These are phyloP conservation scores for Punctoribates punctum DNA, from an alignment of 2,888 invertebrate species.

Conservation along the genomic window DNA sequence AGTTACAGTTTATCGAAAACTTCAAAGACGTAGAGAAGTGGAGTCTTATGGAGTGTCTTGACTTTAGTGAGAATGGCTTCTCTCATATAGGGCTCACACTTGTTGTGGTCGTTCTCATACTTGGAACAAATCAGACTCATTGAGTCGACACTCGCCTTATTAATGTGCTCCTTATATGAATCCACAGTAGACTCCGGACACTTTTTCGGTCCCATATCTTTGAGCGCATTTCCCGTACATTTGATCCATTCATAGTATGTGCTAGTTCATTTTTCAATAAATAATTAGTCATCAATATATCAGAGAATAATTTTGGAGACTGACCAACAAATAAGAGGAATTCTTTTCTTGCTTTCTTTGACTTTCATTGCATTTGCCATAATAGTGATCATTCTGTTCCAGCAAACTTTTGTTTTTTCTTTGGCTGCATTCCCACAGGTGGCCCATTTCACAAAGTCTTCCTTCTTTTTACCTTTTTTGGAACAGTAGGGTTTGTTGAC, in stretches of 20 bases:
- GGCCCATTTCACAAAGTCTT: neutral
- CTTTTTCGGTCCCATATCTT: neutral
- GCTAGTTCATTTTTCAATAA: too few relatives aligned
- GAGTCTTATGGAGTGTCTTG: conserved; percentile 27
- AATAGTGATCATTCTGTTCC: neutral
- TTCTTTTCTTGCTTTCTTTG: neutral
- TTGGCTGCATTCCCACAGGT: neutral
- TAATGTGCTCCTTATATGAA: conserved; percentile 21
- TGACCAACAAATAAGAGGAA: neutral
- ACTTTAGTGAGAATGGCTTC: conserved; percentile 29
- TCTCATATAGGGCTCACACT: conserved; percentile 16
- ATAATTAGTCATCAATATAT: too few relatives aligned
- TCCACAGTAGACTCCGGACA: conserved; percentile 22
- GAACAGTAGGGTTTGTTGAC: neutral
- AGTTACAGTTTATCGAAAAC: conserved; percentile 36
- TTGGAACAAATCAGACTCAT: conserved; percentile 40
- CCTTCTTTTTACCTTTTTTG: neutral
- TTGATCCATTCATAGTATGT: conserved; percentile 39
- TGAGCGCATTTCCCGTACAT: conserved; percentile 25
- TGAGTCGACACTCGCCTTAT: conserved; percentile 39
- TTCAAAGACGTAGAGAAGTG: conserved; percentile 38
- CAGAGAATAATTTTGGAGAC: too few relatives aligned
- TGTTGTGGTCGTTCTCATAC: conserved; percentile 30
- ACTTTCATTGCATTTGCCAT: neutral
- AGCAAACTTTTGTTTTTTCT: neutral